Conservation (phyloP, 2,797 vertebrate genomes). For the Chaetodon trifasciatus region DNA sequence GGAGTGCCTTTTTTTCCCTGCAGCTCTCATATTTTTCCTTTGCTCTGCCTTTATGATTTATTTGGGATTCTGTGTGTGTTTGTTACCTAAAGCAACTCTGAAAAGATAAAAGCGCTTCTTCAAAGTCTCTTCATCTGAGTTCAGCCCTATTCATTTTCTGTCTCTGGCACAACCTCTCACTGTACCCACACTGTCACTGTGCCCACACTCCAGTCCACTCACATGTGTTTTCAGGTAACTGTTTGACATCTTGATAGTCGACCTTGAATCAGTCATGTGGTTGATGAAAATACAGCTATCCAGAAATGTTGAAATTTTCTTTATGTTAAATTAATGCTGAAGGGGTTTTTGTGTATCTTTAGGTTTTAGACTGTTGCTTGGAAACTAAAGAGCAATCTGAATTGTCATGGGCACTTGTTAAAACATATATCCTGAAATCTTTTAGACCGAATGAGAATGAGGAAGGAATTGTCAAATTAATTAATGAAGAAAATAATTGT, state of each 20-base stretch:
- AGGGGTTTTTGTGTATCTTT: too few species aligned
- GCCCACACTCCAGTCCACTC: conserved; percentile 7
- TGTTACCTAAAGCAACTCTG: conserved; percentile 64
- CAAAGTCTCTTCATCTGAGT: conserved; percentile 60
- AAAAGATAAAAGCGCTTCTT: conserved; percentile 66
- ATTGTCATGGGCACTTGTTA: background rate
- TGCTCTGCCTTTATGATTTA: conserved; percentile 64
- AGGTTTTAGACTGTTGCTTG: background rate
- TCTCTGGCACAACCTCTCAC: conserved; percentile 38
- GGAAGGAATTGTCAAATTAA: background rate
- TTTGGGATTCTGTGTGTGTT: conserved; percentile 57
- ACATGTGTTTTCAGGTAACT: background rate
- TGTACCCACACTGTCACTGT: conserved; percentile 35
- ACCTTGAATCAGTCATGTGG: conserved; percentile 2
- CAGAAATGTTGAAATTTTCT: background rate
- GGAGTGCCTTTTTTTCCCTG: conserved; percentile 53
- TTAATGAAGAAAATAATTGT: background rate
- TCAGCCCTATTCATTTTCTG: conserved; percentile 51
- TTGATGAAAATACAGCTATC: background rate
- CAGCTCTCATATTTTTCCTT: conserved; percentile 37
- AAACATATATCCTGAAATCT: background rate
- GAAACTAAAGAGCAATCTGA: background rate
- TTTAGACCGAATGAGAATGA: background rate
- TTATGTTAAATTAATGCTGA: background rate
- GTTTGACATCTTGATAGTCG: conserved; percentile 4